Conservation (phyloP, 1,140 invertebrate species). For the Cheumatopsyche charites region DNA sequence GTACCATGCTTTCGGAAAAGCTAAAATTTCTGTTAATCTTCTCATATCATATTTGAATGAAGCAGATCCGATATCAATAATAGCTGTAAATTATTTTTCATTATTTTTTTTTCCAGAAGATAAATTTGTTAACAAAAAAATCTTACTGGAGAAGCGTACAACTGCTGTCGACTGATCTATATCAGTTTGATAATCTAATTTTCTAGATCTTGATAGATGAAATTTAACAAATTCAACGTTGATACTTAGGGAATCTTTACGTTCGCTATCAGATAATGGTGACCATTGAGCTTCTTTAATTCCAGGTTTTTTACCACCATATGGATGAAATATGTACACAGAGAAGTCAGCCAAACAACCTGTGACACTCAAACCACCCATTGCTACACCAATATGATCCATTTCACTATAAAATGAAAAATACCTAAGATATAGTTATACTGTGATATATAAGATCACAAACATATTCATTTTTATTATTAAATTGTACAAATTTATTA, state of each 20-base stretch:
- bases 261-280: conserved; percentile 83
- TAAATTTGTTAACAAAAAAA: conserved; percentile 25
- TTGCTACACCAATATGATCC: conserved; percentile 68
- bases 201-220: conserved; percentile 87
- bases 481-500: too few species aligned
- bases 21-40: conserved; percentile 93
- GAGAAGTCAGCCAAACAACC: conserved; percentile 96
- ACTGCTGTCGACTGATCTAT: conserved; percentile 74
- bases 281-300: conserved; percentile 85
- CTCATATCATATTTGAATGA: conserved; percentile 99
- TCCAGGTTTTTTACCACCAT: conserved; percentile 85
- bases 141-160: conserved; percentile 89
- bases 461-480: too few species aligned
- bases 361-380: conserved; percentile 90
- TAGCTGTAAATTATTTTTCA: too few species aligned
- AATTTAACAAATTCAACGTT: conserved; percentile 98
- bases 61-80: conserved; percentile 96
- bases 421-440: background rate
- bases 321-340: conserved; percentile 97
- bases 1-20: conserved; percentile 99
- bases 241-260: conserved; percentile 94
- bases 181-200: conserved; percentile 75
- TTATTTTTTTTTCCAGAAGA: too few species aligned
- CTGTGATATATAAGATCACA: background rate
- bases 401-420: conserved; percentile 61